phyloP scores from a whole-genome alignment of 2,797 vertebrate species.

The Mormyrops boulengeri region DNA sequence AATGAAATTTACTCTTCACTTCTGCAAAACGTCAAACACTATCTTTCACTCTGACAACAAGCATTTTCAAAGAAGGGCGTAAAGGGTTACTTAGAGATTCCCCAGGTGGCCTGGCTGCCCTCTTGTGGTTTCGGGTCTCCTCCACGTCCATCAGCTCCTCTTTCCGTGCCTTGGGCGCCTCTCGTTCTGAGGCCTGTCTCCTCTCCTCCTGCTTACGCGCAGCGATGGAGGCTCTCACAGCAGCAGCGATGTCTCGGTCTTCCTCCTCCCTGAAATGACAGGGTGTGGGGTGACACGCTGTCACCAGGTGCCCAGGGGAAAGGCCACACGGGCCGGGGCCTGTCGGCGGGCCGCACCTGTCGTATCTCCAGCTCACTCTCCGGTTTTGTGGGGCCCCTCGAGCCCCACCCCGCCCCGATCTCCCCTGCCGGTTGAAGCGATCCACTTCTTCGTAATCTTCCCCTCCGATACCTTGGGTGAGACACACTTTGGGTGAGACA shows the following conservation, averaged over 20 bases:
- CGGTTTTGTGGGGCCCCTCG: constrained; percentile 76
- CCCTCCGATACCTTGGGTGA: constrained; percentile 60
- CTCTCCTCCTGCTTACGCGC: constrained; percentile 71
- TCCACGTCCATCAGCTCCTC: constrained; percentile 72
- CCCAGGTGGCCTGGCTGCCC: constrained; percentile 41
- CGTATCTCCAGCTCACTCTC: constrained; percentile 90
- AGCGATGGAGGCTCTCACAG: constrained; percentile 77
- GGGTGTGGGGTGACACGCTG: neutral
- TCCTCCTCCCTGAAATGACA: constrained; percentile 76
- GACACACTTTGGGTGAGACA: constrained; percentile 33
- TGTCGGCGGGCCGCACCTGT: constrained; percentile 64
- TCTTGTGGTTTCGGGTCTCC: constrained; percentile 50
- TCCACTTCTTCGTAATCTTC: constrained; percentile 88
- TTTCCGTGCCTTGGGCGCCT: constrained; percentile 58
- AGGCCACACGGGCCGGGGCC: neutral
- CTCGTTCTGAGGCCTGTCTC: constrained; percentile 63
- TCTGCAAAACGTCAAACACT: neutral
- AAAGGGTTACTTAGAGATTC: constrained; percentile 56
- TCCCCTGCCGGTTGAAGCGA: constrained; percentile 69
- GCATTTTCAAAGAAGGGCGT: no score
- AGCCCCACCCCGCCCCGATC: constrained; percentile 57
- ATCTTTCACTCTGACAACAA: neutral
- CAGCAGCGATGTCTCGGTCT: constrained; percentile 82
- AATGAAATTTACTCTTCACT: neutral
- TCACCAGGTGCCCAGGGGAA: neutral